These are phyloP conservation scores for Caenorhabditis briggsae DNA, from an alignment of 1,140 invertebrate genomes.

Conservation along the genomic window DNA sequence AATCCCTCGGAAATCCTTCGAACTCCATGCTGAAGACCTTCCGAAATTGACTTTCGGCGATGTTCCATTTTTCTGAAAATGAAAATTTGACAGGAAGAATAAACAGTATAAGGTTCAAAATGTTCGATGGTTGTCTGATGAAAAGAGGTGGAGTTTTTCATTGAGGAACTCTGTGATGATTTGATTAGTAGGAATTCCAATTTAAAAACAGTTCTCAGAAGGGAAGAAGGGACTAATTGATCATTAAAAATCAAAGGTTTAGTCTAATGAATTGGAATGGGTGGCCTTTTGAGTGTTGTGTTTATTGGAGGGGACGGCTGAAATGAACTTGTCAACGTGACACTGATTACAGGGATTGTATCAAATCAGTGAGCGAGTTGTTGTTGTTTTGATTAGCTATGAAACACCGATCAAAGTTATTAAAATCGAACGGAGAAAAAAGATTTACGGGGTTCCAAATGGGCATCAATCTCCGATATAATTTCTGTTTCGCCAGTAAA, in stretches of 20 bases:
- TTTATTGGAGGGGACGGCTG: background rate
- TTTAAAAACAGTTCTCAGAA: constrained; percentile 6
- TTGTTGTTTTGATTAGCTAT: too few relatives aligned
- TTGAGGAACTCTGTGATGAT: constrained; percentile 6
- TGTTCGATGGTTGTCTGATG: background rate
- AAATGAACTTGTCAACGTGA: constrained; percentile 19
- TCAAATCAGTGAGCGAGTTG: too few relatives aligned
- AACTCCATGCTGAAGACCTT: constrained; percentile 47
- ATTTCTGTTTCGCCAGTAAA: too few relatives aligned
- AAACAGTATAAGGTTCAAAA: constrained; percentile 21
- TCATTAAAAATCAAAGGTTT: background rate
- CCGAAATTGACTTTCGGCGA: constrained; percentile 40
- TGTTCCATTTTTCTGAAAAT: constrained; percentile 18
- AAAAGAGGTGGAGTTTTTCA: constrained; percentile 2
- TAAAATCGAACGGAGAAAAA: too few relatives aligned
- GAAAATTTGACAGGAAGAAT: background rate
- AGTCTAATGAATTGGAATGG: background rate
- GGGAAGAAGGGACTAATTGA: background rate
- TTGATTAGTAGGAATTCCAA: constrained; percentile 12
- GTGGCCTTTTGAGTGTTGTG: background rate
- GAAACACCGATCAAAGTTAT: too few relatives aligned
- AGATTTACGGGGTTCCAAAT: too few relatives aligned
- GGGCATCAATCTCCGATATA: too few relatives aligned
- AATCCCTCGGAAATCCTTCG: constrained; percentile 28
- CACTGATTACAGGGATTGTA: background rate